Evolutionary conservation across 2,797 vertebrate species (phyloP), one percentile per base, ranked within the genome.

Genomic region (Selene dorsalis): DNA sequence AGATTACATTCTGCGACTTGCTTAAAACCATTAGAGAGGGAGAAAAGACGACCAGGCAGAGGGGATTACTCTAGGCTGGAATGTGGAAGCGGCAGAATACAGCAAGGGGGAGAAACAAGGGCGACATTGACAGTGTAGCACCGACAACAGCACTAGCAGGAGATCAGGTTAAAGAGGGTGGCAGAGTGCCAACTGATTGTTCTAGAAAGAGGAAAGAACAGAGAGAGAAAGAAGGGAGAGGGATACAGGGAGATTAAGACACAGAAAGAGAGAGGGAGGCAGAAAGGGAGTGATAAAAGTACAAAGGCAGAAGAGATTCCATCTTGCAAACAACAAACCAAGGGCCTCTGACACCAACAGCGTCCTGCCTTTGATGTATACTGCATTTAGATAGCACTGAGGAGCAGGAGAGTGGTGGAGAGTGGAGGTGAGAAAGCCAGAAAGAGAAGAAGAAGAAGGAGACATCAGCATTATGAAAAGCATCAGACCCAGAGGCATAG

Each of bases 381-480:
- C 92, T 85, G 87, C 87, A 88, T 84, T 90, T 77, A 92, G 85
- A 86, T 45, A 84, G 84, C 75, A 79, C 74, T 67, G 79, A 83
- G 77, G 74, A 84, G 82, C 52, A 71, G 87, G 82, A 82, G 77
- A 83, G 85, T 66, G 89, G 87, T 75, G 61, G 65, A 61, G 77
- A 35, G 63, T 60, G 71, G 82, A 58, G 79, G 78, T 82, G 88
- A 83, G 75, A 75, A 80, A 89, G 88, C 81, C 88, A 87, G 68
- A 83, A 77, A 84, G 55, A 75, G 66, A 22, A 50, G 66, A 45
- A 35, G 80, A 89, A 75, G 88, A 90, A 84, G 78, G 92, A 94
- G 93, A 92, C 90, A 89, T 93, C 88, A 94, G 93, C 92, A 77
- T 90, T 91, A 90, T 91, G 84, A 92, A 84, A 94, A 93, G 91